Evolutionary conservation across 2,797 vertebrate species (phyloP).

Genomic region (Karalla daura): DNA sequence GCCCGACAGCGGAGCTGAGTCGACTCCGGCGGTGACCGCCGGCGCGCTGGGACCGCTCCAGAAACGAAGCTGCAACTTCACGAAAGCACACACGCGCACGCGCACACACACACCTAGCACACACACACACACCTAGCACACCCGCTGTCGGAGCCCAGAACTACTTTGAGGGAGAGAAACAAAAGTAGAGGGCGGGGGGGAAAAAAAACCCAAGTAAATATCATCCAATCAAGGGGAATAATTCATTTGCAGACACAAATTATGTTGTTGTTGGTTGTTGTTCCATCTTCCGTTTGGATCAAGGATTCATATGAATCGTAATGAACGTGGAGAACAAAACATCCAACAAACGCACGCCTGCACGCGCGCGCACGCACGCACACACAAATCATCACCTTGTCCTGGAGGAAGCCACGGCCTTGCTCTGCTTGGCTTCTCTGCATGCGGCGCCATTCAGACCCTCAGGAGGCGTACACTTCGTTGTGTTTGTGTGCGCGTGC

Average conservation of each 20-base stretch:
- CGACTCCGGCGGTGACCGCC: slow-evolving; percentile 7
- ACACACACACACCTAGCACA: slow-evolving; percentile 16
- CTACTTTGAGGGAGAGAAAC: slow-evolving; percentile 40
- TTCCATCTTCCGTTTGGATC: slow-evolving; percentile 39
- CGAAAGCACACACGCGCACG: too few species aligned
- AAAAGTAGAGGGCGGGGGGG: slow-evolving; percentile 6
- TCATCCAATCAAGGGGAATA: slow-evolving; percentile 73
- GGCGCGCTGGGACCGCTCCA: slow-evolving; percentile 6
- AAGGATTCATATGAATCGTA: slow-evolving; percentile 51
- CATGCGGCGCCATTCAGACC: slow-evolving; percentile 12
- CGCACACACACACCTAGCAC: too few species aligned
- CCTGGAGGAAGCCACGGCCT: slow-evolving; percentile 10
- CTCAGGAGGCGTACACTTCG: background rate
- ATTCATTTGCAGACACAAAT: slow-evolving; percentile 74
- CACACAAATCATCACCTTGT: slow-evolving; percentile 18
- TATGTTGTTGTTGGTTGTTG: slow-evolving; percentile 61
- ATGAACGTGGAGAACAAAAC: slow-evolving; percentile 49
- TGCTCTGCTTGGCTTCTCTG: background rate
- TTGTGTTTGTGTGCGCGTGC: too few species aligned
- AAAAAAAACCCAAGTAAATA: slow-evolving; percentile 61
- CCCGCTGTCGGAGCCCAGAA: slow-evolving; percentile 20
- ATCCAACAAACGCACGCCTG: slow-evolving; percentile 1
- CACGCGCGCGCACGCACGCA: background rate
- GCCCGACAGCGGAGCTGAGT: slow-evolving; percentile 7
- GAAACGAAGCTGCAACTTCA: slow-evolving; percentile 3